These are phyloP conservation scores for Nycticorax nycticorax DNA, from an alignment of 2,113 vertebrate species.

Conservation along the genomic window DNA sequence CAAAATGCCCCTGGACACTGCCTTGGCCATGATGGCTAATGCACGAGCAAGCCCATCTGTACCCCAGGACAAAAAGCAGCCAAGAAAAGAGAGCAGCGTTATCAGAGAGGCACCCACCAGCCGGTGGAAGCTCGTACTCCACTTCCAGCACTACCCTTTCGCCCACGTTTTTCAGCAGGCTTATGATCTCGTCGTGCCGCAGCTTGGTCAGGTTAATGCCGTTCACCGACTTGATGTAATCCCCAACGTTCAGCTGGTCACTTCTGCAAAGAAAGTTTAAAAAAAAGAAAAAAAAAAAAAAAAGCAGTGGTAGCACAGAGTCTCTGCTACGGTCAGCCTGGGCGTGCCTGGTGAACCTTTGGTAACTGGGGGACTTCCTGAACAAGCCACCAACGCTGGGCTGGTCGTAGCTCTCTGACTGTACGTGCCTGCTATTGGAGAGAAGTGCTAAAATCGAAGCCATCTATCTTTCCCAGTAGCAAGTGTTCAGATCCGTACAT, in stretches of 20 bases:
- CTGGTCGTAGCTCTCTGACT: not conserved
- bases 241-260: slow-evolving; percentile 93
- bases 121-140: slow-evolving; percentile 93
- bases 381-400: not conserved
- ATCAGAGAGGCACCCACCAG: slow-evolving; percentile 78
- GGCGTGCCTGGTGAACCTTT: not conserved
- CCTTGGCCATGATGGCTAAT: not conserved
- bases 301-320: not conserved
- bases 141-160: slow-evolving; percentile 96
- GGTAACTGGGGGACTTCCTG: not conserved
- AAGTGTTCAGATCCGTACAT: not conserved
- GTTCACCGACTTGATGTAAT: slow-evolving; percentile 96
- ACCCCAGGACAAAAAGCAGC: not conserved
- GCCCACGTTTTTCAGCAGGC: slow-evolving; percentile 94
- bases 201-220: slow-evolving; percentile 94
- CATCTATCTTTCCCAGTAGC: not conserved
- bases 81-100: not conserved
- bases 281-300: not conserved
- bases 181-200: slow-evolving; percentile 95
- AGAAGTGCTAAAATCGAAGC: not conserved
- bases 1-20: not conserved
- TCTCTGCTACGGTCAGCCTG: not conserved
- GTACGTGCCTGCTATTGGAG: not conserved
- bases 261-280: slow-evolving; percentile 76
- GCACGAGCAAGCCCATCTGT: not conserved